These are phyloP conservation scores for Hestina assimilis DNA, from an alignment of 1,140 invertebrate species.

Conservation along the genomic window DNA sequence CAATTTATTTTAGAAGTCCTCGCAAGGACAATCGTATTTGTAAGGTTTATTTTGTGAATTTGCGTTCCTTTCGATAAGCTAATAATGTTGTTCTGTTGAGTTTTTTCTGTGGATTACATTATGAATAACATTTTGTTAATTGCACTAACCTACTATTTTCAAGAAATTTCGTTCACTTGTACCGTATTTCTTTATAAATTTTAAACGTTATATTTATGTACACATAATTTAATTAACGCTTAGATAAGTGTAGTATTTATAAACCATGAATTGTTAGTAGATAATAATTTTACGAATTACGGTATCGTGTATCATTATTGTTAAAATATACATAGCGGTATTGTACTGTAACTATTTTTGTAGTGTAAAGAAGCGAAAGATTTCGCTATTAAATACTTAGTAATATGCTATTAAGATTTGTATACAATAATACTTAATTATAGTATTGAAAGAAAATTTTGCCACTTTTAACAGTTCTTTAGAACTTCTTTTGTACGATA, in stretches of 20 bases:
- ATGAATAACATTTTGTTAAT: too few species aligned
- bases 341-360: background rate
- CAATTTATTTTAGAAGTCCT: too few species aligned
- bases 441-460: background rate
- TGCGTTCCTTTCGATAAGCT: too few species aligned
- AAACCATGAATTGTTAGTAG: slow-evolving; percentile 10
- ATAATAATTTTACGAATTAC: slow-evolving; percentile 16
- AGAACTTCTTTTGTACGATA: background rate
- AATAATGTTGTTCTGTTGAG: too few species aligned
- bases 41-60: too few species aligned
- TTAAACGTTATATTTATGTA: too few species aligned
- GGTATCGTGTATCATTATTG: slow-evolving; percentile 14
- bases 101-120: too few species aligned
- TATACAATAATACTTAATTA: slow-evolving; percentile 9
- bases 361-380: slow-evolving; percentile 6
- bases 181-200: too few species aligned
- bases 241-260: background rate
- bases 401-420: slow-evolving; percentile 8
- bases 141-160: too few species aligned
- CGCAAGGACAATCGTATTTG: too few species aligned
- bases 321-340: slow-evolving; percentile 22
- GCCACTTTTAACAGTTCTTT: background rate
- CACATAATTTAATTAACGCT: too few species aligned
- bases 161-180: too few species aligned
- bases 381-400: slow-evolving; percentile 9